phyloP scores from a whole-genome alignment of 2,888 invertebrate species.

The Peribatodes rhomboidaria region DNA sequence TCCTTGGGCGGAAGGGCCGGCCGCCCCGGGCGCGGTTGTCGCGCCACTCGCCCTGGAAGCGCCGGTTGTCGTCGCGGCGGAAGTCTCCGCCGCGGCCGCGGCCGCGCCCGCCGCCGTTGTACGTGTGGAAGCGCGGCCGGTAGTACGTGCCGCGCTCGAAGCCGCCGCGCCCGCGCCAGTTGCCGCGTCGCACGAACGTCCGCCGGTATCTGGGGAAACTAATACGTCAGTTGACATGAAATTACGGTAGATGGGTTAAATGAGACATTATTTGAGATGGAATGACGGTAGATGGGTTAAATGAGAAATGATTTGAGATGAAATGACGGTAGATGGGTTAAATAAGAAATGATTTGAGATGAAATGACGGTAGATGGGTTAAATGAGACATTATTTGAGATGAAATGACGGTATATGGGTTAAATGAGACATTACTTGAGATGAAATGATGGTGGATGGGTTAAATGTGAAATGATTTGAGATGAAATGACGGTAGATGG shows the following conservation, averaged over 20 bases:
- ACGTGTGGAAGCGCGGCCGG: conserved; percentile 91
- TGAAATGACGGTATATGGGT: too few species aligned
- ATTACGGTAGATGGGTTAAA: neutral
- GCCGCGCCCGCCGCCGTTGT: conserved; percentile 84
- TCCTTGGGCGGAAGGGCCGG: conserved; percentile 74
- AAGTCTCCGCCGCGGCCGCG: conserved; percentile 81
- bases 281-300: too few species aligned
- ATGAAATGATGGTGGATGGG: too few species aligned
- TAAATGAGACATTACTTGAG: too few species aligned
- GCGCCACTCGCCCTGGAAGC: conserved; percentile 69
- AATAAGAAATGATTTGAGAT: too few species aligned
- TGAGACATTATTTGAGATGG: neutral
- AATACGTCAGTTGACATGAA: neutral
- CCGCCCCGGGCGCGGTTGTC: conserved; percentile 74
- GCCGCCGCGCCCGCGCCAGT: conserved; percentile 85
- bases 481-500: too few species aligned
- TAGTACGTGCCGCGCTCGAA: conserved; percentile 93
- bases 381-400: too few species aligned
- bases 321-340: too few species aligned
- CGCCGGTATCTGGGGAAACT: conserved; percentile 57
- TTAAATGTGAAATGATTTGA: too few species aligned
- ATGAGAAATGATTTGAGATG: too few species aligned
- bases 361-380: too few species aligned
- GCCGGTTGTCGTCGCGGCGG: conserved; percentile 70
- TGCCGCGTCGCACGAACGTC: conserved; percentile 77